These are phyloP conservation scores for Zaprionus kolodkinae DNA, from an alignment of 1,140 invertebrate genomes.

Conservation along the genomic window DNA sequence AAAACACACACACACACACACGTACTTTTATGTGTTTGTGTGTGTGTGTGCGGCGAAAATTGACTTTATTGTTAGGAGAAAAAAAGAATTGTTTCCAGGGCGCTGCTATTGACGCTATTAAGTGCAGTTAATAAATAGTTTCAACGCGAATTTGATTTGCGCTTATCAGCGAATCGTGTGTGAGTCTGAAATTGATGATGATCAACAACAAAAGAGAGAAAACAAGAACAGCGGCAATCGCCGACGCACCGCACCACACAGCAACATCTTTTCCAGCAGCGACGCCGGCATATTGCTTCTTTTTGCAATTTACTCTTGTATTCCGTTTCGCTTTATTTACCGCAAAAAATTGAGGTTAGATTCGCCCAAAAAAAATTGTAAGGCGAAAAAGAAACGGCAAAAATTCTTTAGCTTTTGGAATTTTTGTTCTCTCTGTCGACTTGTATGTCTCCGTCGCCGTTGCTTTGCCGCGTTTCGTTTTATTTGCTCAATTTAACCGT, in stretches of 20 bases:
- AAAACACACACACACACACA: neutral
- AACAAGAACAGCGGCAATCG: constrained; percentile 17
- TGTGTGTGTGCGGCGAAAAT: neutral
- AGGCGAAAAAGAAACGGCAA: constrained; percentile 34
- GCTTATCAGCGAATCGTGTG: constrained; percentile 23
- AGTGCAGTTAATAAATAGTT: constrained; percentile 24
- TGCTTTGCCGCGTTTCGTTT: constrained; percentile 34
- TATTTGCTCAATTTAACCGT: constrained; percentile 47
- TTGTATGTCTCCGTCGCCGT: neutral
- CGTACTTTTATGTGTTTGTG: neutral
- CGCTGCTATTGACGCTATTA: no score
- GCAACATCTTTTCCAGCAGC: constrained; percentile 22
- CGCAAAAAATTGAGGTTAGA: constrained; percentile 53
- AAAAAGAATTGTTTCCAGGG: constrained; percentile 30
- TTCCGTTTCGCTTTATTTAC: constrained; percentile 52
- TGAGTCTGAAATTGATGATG: constrained; percentile 3
- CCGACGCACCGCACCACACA: neutral
- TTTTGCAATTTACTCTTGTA: constrained; percentile 21
- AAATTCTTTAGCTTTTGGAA: constrained; percentile 52
- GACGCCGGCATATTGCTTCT: constrained; percentile 40
- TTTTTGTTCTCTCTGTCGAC: constrained; percentile 21
- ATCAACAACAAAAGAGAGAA: constrained; percentile 1
- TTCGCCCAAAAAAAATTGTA: constrained; percentile 22
- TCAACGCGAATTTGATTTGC: constrained; percentile 27
- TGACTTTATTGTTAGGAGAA: constrained; percentile 14